Percentiles rank a stretch among this genome's conserved stretches.
These are phyloP conservation scores for Rhynchotus rufescens DNA, from an alignment of 2,797 vertebrate genomes.

Conservation along the genomic window DNA sequence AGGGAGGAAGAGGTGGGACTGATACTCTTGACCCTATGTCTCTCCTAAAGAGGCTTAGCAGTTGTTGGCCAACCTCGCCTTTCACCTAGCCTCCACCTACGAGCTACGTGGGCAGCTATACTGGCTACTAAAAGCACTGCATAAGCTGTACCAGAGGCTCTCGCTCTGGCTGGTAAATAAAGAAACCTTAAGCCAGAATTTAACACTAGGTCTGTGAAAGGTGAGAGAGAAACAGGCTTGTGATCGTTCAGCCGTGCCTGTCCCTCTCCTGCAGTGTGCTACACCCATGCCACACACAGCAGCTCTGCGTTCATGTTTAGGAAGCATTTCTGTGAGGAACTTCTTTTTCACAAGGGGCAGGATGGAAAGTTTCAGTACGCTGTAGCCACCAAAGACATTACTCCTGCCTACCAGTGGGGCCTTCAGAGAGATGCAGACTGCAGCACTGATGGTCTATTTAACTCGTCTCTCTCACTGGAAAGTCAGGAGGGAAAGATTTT, in stretches of 20 bases:
- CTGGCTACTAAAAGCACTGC: not conserved
- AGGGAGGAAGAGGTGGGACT: not conserved
- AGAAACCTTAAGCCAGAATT: not conserved
- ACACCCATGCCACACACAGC: not conserved
- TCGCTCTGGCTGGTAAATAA: fast-evolving
- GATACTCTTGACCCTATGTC: not conserved
- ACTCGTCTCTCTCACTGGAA: not conserved
- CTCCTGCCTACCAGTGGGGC: not conserved
- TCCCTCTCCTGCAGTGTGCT: not conserved
- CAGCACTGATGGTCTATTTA: not conserved
- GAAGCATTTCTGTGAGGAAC: not conserved
- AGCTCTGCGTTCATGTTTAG: not conserved
- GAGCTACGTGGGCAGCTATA: not conserved
- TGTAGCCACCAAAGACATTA: not conserved
- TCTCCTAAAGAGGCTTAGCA: not conserved
- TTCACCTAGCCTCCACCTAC: not conserved
- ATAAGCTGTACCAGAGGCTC: not conserved
- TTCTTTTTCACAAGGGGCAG: not conserved
- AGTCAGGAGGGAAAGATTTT: not conserved
- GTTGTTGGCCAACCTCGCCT: not conserved
- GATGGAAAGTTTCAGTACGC: not conserved
- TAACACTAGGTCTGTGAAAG: not conserved
- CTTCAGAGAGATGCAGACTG: not conserved
- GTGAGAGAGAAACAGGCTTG: not conserved
- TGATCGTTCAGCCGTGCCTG: not conserved